Evolutionary conservation across 53 echinoderm and acorn worm genomes (phyloP), one percentile per base, ranked within the genome.

Genomic region (Astropecten irregularis): DNA sequence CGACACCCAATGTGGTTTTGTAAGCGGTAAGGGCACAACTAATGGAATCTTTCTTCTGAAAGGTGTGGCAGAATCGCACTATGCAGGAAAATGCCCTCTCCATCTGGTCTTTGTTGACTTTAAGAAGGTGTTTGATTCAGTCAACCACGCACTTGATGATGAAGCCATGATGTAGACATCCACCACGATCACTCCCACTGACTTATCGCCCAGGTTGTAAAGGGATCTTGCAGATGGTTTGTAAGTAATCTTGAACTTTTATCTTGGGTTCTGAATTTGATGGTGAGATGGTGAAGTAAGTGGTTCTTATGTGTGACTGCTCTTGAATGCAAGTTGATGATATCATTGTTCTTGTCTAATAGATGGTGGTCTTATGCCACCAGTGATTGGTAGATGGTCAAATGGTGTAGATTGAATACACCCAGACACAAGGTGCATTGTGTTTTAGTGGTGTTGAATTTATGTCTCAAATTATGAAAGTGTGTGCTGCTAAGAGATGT

Each of bases 181-280:
- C 21, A 66, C 40, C 40, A 40, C 5, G 36, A 39, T 21, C 22
- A 9, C 26, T 66, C 42, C 9, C 40, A 66, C 9, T 66, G 66
- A 34, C 42, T 16, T 3, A 25, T 66, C 26, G 22, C 66, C 42
- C 40, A 42, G 66, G 66, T 39, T 9, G 25, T 66, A 8, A 66
- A 40, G 66, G 40, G 66, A 25, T 66, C 40, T 66, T 66, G 66
- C 66, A 66, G 66, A 25, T 39, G 40, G 40, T 66, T 66, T 36
- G 19, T 25, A 39, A 66, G 40, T 10, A 25, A 40, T 40, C 38
- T 40, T 66, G 23, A 23, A 66, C 66, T 66, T 66, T 37, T 22
- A 40, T 66, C 40, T 66, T 66, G 26, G 40, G 18, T 42, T 66
- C 40, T 40, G 42, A 25, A 40, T 40, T 66, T 39, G 21, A 25